Evolutionary conservation across 2,888 invertebrate genomes (phyloP).

Genomic region (Heliconius ismenius): DNA sequence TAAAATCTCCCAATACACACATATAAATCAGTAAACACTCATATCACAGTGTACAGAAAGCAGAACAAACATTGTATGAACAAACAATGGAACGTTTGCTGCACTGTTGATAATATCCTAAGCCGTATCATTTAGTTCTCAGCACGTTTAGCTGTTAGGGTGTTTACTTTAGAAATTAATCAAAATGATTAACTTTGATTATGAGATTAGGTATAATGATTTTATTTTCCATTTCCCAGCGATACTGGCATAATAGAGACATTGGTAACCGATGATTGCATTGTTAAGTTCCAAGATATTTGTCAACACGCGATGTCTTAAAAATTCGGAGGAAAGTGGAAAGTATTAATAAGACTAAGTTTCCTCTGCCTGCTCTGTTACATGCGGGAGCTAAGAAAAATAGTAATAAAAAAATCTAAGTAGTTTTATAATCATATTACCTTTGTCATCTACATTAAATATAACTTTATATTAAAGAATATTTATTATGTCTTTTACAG

Average conservation of each 20-base stretch:
- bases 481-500: constrained; percentile 59
- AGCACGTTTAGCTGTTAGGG: constrained; percentile 45
- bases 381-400: not conserved
- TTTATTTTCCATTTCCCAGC: too few relatives aligned
- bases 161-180: constrained; percentile 15
- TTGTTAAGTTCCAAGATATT: too few relatives aligned
- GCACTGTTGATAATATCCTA: constrained; percentile 42
- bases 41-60: constrained; percentile 46
- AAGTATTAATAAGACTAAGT: not conserved
- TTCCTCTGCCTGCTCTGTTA: not conserved
- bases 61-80: constrained; percentile 43
- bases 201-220: not conserved
- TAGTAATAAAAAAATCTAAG: too few relatives aligned
- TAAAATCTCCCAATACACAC: not conserved
- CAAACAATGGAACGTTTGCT: constrained; percentile 27
- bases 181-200: not conserved
- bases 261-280: too few relatives aligned
- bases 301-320: too few relatives aligned
- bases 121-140: constrained; percentile 45
- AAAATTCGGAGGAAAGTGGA: too few relatives aligned
- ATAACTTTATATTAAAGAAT: too few relatives aligned
- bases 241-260: too few relatives aligned
- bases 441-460: too few relatives aligned
- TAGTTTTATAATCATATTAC: too few relatives aligned
- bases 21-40: constrained; percentile 40